Evolutionary conservation across 2,113 vertebrate species (phyloP).

Genomic region (Vidua chalybeata): DNA sequence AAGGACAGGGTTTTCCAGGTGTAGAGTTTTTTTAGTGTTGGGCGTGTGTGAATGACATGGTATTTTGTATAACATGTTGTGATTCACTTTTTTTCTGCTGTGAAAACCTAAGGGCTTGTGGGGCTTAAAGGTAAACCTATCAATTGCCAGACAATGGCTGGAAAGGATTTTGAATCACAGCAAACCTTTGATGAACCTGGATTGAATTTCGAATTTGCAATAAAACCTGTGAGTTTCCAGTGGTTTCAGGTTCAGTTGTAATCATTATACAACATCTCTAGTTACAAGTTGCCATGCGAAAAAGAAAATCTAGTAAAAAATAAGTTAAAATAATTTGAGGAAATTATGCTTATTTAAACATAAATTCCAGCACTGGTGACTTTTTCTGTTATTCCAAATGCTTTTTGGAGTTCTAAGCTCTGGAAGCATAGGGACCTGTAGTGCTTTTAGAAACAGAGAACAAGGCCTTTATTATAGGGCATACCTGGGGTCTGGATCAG

Average conservation of each 20-base stretch:
- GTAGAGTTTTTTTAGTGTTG: background rate
- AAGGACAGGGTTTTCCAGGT: background rate
- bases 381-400: background rate
- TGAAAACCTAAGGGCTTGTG: background rate
- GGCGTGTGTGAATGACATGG: accelerated
- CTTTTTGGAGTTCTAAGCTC: background rate
- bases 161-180: constrained; percentile 53
- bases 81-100: background rate
- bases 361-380: background rate
- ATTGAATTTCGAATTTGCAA: constrained; percentile 37
- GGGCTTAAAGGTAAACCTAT: background rate
- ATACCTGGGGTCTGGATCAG: background rate
- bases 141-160: background rate
- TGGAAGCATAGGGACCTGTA: accelerated
- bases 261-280: background rate
- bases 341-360: background rate
- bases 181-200: constrained; percentile 31
- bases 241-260: constrained; percentile 17
- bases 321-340: background rate
- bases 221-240: constrained; percentile 33
- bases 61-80: background rate
- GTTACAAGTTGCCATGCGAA: background rate
- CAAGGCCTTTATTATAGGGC: background rate
- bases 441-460: background rate
- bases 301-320: background rate